Evolutionary conservation across 2,888 invertebrate species (phyloP).

Genomic region (Conomelus anceps): DNA sequence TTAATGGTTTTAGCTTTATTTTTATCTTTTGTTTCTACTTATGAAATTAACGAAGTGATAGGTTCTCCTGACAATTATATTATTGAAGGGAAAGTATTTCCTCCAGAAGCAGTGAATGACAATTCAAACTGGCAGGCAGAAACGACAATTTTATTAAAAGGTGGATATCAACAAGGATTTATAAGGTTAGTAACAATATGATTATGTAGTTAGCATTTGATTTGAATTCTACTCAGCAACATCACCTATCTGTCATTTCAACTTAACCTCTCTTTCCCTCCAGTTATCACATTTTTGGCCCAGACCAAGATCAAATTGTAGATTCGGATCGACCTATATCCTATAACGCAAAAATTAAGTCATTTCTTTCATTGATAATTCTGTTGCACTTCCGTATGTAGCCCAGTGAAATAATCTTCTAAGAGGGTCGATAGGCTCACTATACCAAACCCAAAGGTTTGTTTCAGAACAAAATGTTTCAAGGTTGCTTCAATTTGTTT

Average conservation of each 20-base stretch:
- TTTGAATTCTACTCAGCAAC: no score
- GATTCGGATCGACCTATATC: no score
- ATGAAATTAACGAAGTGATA: slow-evolving; percentile 17
- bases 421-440: no score
- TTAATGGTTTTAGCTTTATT: not conserved
- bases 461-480: no score
- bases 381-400: no score
- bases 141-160: slow-evolving; percentile 76
- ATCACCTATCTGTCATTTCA: not conserved
- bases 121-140: slow-evolving; percentile 65
- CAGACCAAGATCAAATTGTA: no score
- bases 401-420: no score
- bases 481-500: no score
- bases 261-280: not conserved
- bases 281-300: not conserved
- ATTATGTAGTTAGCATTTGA: no score
- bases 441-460: no score
- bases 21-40: not conserved
- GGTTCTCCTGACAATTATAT: slow-evolving; percentile 15
- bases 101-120: slow-evolving; percentile 53
- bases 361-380: no score
- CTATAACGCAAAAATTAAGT: no score
- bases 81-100: slow-evolving; percentile 60
- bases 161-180: slow-evolving; percentile 82
- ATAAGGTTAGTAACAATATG: slow-evolving; percentile 46